Evolutionary conservation across 37 sponge, comb jelly and placozoan genomes (phyloP).

Genomic region (Eunapius fragilis): DNA sequence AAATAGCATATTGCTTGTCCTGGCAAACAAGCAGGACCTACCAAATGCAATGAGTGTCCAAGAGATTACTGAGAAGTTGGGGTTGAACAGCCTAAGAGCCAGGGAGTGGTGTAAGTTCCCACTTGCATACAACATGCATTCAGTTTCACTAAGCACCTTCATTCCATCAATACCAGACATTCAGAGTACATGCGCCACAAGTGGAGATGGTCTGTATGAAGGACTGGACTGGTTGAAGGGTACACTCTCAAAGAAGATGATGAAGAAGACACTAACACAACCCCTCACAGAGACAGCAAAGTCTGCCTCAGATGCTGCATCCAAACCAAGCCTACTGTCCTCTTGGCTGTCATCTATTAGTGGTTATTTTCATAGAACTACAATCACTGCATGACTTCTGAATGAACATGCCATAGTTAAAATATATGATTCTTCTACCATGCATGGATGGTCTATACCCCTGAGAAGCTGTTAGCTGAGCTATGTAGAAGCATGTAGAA

Average conservation of each 20-base stretch:
- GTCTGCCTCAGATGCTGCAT: not conserved
- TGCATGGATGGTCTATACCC: no score
- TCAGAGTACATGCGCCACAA: constrained; percentile 72
- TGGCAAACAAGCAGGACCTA: constrained; percentile 96
- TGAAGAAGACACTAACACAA: constrained; percentile 50
- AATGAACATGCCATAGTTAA: no score
- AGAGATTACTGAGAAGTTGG: constrained; percentile 71
- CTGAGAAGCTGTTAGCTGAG: no score
- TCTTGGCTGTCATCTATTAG: not conserved
- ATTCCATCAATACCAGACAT: constrained; percentile 42
- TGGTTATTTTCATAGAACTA: not conserved
- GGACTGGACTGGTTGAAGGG: constrained; percentile 69
- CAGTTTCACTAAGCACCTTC: not conserved
- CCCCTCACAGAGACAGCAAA: constrained; percentile 53
- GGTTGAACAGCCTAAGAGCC: constrained; percentile 44
- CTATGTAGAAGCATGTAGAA: no score
- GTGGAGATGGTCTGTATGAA: constrained; percentile 86
- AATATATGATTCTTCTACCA: no score
- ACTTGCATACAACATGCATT: not conserved
- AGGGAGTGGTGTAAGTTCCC: constrained; percentile 70
- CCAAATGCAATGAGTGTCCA: constrained; percentile 77
- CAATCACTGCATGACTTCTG: not conserved
- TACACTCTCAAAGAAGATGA: constrained; percentile 28
- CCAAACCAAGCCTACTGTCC: not conserved
- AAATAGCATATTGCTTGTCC: constrained; percentile 50